Conservation (phyloP, 2,113 vertebrate genomes). For the Coptodon bakossiorum region DNA sequence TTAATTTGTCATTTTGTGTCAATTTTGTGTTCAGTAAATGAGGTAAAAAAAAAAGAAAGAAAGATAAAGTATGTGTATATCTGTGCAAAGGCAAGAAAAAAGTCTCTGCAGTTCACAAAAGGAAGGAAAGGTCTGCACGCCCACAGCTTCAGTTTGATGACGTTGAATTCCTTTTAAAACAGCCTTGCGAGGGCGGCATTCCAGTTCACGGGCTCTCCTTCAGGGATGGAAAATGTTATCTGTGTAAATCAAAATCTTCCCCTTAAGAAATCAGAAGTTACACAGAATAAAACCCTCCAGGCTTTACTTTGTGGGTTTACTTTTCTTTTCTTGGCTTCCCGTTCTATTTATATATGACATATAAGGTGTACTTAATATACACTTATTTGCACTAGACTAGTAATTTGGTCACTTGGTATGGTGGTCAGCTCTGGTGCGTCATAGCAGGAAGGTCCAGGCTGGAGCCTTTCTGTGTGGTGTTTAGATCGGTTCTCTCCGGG, state of each 20-base stretch:
- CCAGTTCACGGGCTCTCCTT: background rate
- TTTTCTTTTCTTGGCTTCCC: background rate
- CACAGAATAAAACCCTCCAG: fast-evolving
- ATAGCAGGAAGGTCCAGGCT: background rate
- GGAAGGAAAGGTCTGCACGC: background rate
- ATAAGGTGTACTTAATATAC: background rate
- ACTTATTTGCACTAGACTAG: background rate
- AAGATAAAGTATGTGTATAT: background rate
- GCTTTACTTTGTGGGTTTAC: background rate
- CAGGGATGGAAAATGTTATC: background rate
- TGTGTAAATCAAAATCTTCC: background rate
- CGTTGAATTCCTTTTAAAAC: background rate
- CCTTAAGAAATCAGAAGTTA: background rate
- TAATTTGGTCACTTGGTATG: background rate
- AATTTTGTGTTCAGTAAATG: background rate
- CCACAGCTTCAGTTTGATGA: background rate
- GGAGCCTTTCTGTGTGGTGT: background rate
- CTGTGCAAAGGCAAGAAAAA: background rate
- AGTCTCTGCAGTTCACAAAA: background rate
- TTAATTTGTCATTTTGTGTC: background rate
- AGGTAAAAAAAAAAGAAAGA: background rate
- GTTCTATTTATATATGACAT: background rate
- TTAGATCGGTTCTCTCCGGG: background rate
- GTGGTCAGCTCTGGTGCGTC: background rate
- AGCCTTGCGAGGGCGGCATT: background rate